Conservation (phyloP, 2,888 invertebrate genomes). For the Megastigmus dorsalis region DNA sequence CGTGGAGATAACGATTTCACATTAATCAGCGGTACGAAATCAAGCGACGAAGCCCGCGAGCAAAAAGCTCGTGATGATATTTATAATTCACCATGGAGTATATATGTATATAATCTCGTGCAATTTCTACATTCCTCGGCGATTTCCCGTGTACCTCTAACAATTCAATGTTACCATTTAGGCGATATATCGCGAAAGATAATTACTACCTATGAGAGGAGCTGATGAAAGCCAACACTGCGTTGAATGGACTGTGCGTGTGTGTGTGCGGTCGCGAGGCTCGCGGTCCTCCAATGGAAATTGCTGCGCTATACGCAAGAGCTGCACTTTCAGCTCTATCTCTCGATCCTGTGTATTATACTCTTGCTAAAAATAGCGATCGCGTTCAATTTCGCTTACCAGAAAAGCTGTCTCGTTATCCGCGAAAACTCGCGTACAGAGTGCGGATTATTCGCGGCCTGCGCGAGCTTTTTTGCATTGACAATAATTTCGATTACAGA, state of each 20-base stretch:
- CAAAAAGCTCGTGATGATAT: too few relatives aligned
- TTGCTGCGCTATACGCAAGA: too few relatives aligned
- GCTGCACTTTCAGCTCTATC: conserved; percentile 12
- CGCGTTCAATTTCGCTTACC: too few relatives aligned
- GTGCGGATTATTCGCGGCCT: not conserved
- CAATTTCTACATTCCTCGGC: not conserved
- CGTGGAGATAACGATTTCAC: too few relatives aligned
- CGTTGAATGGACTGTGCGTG: too few relatives aligned
- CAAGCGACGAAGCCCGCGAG: too few relatives aligned
- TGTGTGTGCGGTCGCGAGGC: not conserved
- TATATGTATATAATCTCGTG: not conserved
- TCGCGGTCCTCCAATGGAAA: conserved; percentile 29
- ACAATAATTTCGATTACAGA: too few relatives aligned
- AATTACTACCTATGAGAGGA: conserved; percentile 25
- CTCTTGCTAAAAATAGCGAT: conserved; percentile 21
- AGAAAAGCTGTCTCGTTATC: not conserved
- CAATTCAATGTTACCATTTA: conserved; percentile 20
- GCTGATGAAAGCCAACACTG: conserved; percentile 30
- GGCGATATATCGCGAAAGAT: conserved; percentile 17
- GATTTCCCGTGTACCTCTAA: not conserved
- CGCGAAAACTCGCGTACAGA: not conserved
- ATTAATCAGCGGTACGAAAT: too few relatives aligned
- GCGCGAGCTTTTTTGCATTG: not conserved
- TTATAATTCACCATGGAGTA: too few relatives aligned
- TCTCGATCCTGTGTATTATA: conserved; percentile 40